These are phyloP conservation scores for Lampris megalopsis DNA, from an alignment of 2,113 vertebrate species.

Conservation along the genomic window DNA sequence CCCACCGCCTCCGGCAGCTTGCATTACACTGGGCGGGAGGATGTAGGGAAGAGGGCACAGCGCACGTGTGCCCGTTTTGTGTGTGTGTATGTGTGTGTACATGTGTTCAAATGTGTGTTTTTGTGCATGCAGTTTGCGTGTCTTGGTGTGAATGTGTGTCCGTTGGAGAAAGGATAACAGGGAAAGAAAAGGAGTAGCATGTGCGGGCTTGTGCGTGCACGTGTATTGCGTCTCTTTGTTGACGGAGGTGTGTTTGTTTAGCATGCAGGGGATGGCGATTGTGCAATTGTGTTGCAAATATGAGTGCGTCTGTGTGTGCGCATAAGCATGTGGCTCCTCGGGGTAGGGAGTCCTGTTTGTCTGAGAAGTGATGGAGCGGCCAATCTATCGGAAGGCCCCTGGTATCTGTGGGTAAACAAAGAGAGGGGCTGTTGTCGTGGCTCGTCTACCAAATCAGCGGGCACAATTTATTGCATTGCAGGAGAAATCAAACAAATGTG, in stretches of 20 bases:
- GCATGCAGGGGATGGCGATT: slow-evolving; percentile 13
- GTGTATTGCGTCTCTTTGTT: neutral
- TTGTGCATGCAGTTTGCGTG: neutral
- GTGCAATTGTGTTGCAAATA: neutral
- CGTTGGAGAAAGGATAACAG: neutral
- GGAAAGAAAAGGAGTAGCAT: neutral
- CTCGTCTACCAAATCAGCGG: slow-evolving; percentile 5
- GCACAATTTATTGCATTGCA: neutral
- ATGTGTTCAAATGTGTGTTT: neutral
- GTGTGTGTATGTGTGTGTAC: neutral
- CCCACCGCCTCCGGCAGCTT: slow-evolving; percentile 60
- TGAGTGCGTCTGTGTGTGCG: slow-evolving; percentile 20
- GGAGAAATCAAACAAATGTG: slow-evolving; percentile 20
- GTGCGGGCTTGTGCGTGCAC: neutral
- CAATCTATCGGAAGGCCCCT: slow-evolving; percentile 29
- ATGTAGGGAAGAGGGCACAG: neutral
- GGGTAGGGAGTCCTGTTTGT: slow-evolving; percentile 25
- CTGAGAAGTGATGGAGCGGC: slow-evolving; percentile 28
- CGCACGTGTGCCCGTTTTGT: neutral
- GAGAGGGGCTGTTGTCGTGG: slow-evolving; percentile 33
- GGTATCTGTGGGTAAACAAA: slow-evolving; percentile 25
- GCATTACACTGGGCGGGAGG: slow-evolving; percentile 40
- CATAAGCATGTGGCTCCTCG: slow-evolving; percentile 9
- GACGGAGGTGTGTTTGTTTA: neutral
- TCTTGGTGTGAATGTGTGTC: neutral